Evolutionary conservation across 2,888 invertebrate species (phyloP), one percentile per base, ranked within the genome.

Genomic region (Nematopogon swammerdamellus): DNA sequence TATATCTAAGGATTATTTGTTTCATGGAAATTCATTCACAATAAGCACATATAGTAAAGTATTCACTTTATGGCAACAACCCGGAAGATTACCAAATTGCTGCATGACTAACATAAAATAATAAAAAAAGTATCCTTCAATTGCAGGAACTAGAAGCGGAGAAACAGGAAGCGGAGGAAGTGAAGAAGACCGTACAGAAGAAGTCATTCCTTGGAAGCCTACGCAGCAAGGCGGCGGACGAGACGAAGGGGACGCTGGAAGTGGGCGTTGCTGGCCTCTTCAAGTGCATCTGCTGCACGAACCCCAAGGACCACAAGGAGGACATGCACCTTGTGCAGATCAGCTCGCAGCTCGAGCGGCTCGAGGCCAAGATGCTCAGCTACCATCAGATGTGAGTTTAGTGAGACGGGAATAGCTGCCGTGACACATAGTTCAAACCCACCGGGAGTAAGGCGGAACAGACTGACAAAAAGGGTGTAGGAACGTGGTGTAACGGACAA

Each of bases 261-360:
- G 85, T 92, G 57, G 89, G 91, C 0, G 72, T 95, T 19, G 88
- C 94, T 4, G 94, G 94, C 0, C 73, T 95, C 1, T 95, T 94
- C 76, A 88, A 88, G 49, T 91, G 92, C 59, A 85, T 95, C 82
- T 85, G 93, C 53, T 95, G 95, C 63, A 94, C 93, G 0, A 92
- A 95, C 63, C 92, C 92, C 6, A 90, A 91, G 60, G 87, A 92
- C 10, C 87, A 88, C 18, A 91, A 92, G 58, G 93, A 95, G 56
- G 89, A 92, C 55, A 82, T 90, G 49, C 93, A 95, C 65, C 76
- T 95, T 1, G 82, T 91, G 20, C 85, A 89, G 52, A 94, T 95
- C 49, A 88, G 91, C 0, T 89, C 89, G 51, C 86, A 90, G 0
- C 70, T 95, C 55, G 91, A 92, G 48, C 84, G 84, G 30, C 83